These are phyloP conservation scores for Thecocarcelia acutangulata DNA, from an alignment of 2,888 invertebrate species.

Conservation along the genomic window DNA sequence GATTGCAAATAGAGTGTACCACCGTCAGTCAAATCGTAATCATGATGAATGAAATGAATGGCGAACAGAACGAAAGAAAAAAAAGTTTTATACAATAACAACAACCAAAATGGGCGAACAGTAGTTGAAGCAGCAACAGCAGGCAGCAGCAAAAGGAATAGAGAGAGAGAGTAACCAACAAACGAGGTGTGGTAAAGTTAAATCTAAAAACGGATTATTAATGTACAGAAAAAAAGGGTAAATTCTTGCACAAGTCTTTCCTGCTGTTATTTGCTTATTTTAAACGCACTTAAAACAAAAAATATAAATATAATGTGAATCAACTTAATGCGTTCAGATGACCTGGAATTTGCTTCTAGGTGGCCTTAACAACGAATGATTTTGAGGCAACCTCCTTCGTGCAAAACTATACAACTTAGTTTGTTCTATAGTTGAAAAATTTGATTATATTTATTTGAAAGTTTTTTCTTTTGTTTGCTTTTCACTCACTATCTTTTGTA, in stretches of 20 bases:
- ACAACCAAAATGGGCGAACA: conserved; percentile 22
- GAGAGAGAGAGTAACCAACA: conserved; percentile 33
- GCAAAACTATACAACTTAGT: background rate
- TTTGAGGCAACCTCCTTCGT: conserved; percentile 15
- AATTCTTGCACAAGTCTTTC: conserved; percentile 43
- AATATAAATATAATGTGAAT: conserved; percentile 50
- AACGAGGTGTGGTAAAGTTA: conserved; percentile 52
- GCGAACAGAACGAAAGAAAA: conserved; percentile 48
- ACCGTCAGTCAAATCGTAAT: conserved; percentile 69
- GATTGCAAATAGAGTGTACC: conserved; percentile 78
- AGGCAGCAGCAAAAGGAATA: background rate
- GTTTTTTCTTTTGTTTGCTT: conserved; percentile 50
- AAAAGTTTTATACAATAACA: conserved; percentile 40
- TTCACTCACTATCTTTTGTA: conserved; percentile 14
- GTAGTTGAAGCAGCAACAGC: conserved; percentile 12
- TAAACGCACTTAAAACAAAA: conserved; percentile 47
- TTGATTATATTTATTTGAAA: conserved; percentile 45
- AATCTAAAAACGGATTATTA: conserved; percentile 17
- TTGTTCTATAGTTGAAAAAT: conserved; percentile 7
- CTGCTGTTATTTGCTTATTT: conserved; percentile 12
- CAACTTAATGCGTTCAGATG: conserved; percentile 51
- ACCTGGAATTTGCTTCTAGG: conserved; percentile 42
- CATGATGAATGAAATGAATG: conserved; percentile 64
- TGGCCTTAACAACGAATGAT: background rate
- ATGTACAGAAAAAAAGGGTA: conserved; percentile 41